phyloP scores from a whole-genome alignment of 1,140 invertebrate species.

The Drosophila rhopaloa region DNA sequence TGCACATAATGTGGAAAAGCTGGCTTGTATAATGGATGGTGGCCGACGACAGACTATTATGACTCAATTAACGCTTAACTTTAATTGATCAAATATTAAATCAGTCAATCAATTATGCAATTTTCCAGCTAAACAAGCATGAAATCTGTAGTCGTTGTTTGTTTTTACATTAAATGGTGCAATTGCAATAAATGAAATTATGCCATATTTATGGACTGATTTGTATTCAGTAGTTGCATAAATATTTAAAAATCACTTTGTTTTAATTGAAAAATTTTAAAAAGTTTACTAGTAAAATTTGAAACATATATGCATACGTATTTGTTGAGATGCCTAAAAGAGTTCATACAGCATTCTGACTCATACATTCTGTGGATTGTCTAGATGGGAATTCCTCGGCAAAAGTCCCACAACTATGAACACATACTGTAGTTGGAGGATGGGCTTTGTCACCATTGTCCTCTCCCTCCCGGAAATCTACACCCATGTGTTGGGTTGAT shows the following conservation, averaged over 20 bases:
- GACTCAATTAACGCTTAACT: slow-evolving; percentile 3
- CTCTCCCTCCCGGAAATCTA: neutral
- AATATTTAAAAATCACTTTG: too few species aligned
- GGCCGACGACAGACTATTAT: slow-evolving; percentile 1
- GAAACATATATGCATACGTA: too few species aligned
- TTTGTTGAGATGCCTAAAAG: too few species aligned
- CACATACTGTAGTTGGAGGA: neutral
- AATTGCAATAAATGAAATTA: neutral
- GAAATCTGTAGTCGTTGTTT: neutral
- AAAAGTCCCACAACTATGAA: neutral
- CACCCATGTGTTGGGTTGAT: slow-evolving; percentile 26
- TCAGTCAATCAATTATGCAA: slow-evolving; percentile 12
- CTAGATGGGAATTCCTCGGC: neutral
- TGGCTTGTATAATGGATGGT: neutral
- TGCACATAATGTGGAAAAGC: neutral
- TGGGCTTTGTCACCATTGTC: slow-evolving; percentile 17
- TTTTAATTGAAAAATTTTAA: too few species aligned
- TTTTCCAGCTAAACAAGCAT: slow-evolving; percentile 1
- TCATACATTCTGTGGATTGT: neutral
- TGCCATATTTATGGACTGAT: neutral
- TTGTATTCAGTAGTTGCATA: neutral
- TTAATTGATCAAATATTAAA: slow-evolving; percentile 11
- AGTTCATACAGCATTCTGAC: neutral
- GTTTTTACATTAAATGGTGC: neutral
- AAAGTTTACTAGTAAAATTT: too few species aligned